These are phyloP conservation scores for Pammene fasciana DNA, from an alignment of 2,888 invertebrate genomes.

Conservation along the genomic window DNA sequence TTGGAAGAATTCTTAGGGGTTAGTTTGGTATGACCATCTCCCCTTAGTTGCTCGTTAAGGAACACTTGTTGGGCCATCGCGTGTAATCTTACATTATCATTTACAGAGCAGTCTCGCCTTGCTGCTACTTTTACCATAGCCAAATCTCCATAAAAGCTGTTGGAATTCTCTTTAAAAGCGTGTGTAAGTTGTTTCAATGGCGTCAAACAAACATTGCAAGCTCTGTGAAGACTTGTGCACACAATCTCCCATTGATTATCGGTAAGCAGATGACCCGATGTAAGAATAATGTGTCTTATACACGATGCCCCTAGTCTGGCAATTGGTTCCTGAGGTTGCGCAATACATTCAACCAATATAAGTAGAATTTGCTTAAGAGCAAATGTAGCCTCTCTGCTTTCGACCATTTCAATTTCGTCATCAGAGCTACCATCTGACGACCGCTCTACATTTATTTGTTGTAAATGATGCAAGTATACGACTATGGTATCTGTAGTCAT, in stretches of 20 bases:
- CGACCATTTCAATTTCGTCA: constrained; percentile 80
- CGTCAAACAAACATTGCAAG: constrained; percentile 93
- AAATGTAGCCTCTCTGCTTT: constrained; percentile 84
- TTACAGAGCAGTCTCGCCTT: constrained; percentile 91
- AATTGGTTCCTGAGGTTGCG: constrained; percentile 94
- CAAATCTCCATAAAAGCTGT: constrained; percentile 96
- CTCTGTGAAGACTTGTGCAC: constrained; percentile 91
- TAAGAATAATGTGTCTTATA: constrained; percentile 92
- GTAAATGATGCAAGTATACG: constrained; percentile 90
- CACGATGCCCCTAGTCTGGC: constrained; percentile 96
- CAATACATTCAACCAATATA: constrained; percentile 94
- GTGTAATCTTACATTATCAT: constrained; percentile 92
- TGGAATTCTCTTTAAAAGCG: constrained; percentile 95
- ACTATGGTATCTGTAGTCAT: constrained; percentile 96
- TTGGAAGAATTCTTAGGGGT: constrained; percentile 70
- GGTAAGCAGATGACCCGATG: constrained; percentile 91
- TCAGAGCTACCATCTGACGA: constrained; percentile 71
- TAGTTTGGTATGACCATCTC: constrained; percentile 65
- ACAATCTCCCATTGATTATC: constrained; percentile 94
- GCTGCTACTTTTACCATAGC: constrained; percentile 97
- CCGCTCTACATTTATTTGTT: constrained; percentile 82
- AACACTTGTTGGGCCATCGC: constrained; percentile 95
- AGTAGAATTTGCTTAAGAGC: constrained; percentile 93
- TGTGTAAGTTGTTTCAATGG: constrained; percentile 94
- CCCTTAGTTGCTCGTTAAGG: constrained; percentile 81